phyloP scores from a whole-genome alignment of 2,797 vertebrate genomes.

The Martes flavigula region DNA sequence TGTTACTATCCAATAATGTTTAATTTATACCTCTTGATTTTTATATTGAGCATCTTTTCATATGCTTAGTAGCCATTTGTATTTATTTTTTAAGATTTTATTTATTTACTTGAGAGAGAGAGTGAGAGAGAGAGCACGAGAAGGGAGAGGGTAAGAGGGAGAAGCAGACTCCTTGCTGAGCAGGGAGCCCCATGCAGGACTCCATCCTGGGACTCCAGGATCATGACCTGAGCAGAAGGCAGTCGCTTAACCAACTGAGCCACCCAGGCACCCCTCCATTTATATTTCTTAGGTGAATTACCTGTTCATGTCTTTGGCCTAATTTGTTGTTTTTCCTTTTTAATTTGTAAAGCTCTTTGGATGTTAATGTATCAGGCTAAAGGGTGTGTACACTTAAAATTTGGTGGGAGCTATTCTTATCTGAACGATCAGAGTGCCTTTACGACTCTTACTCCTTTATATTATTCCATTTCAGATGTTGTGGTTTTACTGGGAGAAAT shows the following conservation, averaged over 20 bases:
- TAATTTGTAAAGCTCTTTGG: not conserved
- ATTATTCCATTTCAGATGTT: not conserved
- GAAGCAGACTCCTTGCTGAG: too few relatives aligned
- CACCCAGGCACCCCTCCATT: not conserved
- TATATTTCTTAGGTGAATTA: not conserved
- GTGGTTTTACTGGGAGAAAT: not conserved
- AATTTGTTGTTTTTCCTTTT: not conserved
- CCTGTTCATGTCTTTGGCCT: not conserved
- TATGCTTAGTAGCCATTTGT: not conserved
- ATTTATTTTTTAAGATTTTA: not conserved
- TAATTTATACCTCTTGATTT: slow-evolving; percentile 20
- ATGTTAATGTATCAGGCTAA: not conserved
- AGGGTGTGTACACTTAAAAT: not conserved
- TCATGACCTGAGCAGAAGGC: too few relatives aligned
- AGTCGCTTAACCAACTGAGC: too few relatives aligned
- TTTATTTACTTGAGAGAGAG: too few relatives aligned
- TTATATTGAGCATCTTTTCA: slow-evolving; percentile 26
- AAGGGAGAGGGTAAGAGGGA: too few relatives aligned
- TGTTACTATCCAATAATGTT: not conserved
- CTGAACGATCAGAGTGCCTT: not conserved
- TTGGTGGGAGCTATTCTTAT: not conserved
- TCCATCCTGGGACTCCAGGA: too few relatives aligned
- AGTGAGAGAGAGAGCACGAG: too few relatives aligned
- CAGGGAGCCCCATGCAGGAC: too few relatives aligned
- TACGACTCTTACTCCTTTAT: not conserved